These are phyloP conservation scores for Oriolus oriolus DNA, from an alignment of 2,113 vertebrate species.

Conservation along the genomic window DNA sequence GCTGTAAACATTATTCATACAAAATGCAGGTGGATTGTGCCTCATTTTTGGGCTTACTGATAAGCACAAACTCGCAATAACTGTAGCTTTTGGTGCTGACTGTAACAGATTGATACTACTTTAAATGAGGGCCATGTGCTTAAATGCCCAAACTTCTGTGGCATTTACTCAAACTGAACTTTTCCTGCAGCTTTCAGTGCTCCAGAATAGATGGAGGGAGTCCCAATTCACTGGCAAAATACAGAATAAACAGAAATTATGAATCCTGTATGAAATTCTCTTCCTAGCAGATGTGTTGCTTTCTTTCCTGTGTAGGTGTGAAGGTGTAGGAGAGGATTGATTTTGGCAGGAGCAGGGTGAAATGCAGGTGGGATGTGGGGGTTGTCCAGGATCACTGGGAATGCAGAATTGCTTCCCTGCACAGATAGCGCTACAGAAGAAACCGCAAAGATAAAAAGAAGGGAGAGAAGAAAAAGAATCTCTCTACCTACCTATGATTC, in stretches of 20 bases:
- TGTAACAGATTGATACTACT: neutral
- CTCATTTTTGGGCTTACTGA: neutral
- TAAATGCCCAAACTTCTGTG: neutral
- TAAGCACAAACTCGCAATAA: neutral
- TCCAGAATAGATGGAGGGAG: neutral
- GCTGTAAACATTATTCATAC: neutral
- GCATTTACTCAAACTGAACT: neutral
- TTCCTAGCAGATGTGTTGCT: neutral
- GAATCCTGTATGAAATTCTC: neutral
- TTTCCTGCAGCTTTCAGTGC: neutral
- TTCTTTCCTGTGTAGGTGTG: neutral
- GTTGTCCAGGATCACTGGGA: neutral
- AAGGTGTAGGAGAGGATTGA: neutral
- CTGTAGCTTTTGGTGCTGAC: neutral
- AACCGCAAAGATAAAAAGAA: neutral
- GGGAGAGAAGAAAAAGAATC: neutral
- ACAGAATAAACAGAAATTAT: neutral
- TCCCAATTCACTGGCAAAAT: neutral
- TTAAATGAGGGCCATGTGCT: neutral
- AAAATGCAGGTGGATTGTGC: neutral
- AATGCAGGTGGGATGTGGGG: neutral
- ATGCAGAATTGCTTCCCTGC: neutral
- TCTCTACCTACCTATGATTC: neutral
- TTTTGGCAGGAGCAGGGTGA: neutral
- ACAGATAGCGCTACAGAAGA: neutral